Conservation (phyloP, 92 coral and sea anemone genomes). For the Porites cylindrica region DNA sequence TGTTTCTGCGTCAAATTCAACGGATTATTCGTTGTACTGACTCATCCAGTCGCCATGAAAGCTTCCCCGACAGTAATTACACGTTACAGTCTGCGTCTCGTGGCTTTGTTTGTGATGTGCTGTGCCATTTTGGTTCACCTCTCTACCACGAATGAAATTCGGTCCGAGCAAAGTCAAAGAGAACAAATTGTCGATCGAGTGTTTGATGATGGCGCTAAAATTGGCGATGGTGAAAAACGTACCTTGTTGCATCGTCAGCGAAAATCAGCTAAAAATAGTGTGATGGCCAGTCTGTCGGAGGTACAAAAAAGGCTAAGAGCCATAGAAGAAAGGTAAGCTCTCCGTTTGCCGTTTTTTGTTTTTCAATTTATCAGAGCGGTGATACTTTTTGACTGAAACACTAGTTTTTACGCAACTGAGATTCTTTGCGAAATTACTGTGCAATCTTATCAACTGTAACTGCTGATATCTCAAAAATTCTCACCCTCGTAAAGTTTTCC, state of each 20-base stretch:
- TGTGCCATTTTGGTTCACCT: neutral
- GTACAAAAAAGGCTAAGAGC: neutral
- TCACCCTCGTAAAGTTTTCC: no score
- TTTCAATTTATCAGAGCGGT: no score
- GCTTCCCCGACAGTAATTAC: neutral
- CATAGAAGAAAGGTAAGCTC: neutral
- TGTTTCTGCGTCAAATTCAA: neutral
- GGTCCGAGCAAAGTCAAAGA: neutral
- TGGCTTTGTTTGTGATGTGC: neutral
- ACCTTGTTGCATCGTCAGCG: neutral
- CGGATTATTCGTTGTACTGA: neutral
- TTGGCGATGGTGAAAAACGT: neutral
- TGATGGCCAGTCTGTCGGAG: neutral
- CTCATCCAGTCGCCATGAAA: neutral
- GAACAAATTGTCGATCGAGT: neutral
- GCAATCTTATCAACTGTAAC: no score
- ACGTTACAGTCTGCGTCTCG: neutral
- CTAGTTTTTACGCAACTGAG: no score
- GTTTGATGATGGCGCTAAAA: neutral
- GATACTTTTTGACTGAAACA: no score
- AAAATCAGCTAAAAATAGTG: neutral
- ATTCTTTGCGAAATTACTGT: no score
- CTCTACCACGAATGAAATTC: neutral
- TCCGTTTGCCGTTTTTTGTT: no score
- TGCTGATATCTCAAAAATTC: no score